Percentiles rank a stretch among this genome's conserved stretches.
Evolutionary conservation across 2,797 vertebrate species (phyloP).

Genomic region (Premnoplex brunnescens): DNA sequence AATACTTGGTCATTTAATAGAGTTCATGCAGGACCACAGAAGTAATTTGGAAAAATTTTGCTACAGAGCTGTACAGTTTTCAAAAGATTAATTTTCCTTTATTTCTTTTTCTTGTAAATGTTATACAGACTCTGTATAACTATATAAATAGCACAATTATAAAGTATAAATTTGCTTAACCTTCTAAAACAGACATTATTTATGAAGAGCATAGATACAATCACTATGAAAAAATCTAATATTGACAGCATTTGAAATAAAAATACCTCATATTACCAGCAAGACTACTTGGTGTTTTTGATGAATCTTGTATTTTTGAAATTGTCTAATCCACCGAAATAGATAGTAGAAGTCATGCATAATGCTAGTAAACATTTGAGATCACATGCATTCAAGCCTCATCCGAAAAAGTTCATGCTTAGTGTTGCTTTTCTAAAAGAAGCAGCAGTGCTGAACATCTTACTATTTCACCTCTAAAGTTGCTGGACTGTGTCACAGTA

Average conservation of each 20-base stretch:
- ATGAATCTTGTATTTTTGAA: not conserved
- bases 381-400: not conserved
- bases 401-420: not conserved
- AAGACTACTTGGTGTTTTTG: not conserved
- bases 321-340: not conserved
- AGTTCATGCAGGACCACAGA: not conserved
- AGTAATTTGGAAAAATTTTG: not conserved
- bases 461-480: slow-evolving; percentile 65
- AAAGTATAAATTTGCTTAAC: not conserved
- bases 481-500: slow-evolving; percentile 54
- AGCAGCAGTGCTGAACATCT: not conserved
- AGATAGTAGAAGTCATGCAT: not conserved
- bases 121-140: not conserved
- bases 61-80: not conserved
- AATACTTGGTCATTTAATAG: not conserved
- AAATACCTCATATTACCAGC: not conserved
- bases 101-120: not conserved
- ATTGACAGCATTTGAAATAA: not conserved
- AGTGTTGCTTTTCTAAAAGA: slow-evolving; percentile 29
- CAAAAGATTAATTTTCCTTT: not conserved
- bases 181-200: not conserved
- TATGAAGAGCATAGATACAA: not conserved
- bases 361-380: not conserved
- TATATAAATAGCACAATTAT: not conserved
- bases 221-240: not conserved